phyloP scores from a whole-genome alignment of 1,140 invertebrate genomes.

The Diabrotica virgifera region DNA sequence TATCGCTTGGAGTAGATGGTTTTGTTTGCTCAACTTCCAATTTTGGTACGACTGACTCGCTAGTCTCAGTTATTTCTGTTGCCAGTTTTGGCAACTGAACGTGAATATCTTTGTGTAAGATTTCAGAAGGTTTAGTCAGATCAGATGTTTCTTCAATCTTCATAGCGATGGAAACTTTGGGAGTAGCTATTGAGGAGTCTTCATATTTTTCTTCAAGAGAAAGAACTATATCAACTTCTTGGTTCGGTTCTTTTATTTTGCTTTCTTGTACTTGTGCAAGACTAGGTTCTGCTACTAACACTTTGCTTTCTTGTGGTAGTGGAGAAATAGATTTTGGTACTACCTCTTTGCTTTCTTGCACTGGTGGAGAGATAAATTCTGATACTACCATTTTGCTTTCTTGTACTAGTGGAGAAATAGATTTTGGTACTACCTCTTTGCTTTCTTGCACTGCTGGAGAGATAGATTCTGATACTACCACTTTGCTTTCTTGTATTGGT shows the following conservation, averaged over 20 bases:
- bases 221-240: constrained; percentile 43
- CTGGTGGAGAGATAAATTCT: constrained; percentile 8
- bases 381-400: constrained; percentile 24
- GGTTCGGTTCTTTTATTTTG: constrained; percentile 24
- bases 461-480: neutral
- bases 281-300: neutral
- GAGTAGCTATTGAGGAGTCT: constrained; percentile 27
- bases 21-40: constrained; percentile 41
- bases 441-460: neutral
- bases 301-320: constrained; percentile 6
- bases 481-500: neutral
- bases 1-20: constrained; percentile 47
- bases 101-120: constrained; percentile 38
- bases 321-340: constrained; percentile 4
- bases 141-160: constrained; percentile 36
- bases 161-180: constrained; percentile 37
- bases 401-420: neutral
- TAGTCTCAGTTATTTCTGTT: constrained; percentile 18
- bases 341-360: neutral
- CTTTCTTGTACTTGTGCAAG: neutral
- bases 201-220: constrained; percentile 43
- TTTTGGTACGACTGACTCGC: constrained; percentile 40
- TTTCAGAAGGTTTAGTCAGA: constrained; percentile 21
- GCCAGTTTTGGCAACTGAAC: constrained; percentile 34
- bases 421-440: constrained; percentile 8